Base-by-base conservation (phyloP, 2,113 vertebrate species). In the Lophotis ruficrista region DNA sequence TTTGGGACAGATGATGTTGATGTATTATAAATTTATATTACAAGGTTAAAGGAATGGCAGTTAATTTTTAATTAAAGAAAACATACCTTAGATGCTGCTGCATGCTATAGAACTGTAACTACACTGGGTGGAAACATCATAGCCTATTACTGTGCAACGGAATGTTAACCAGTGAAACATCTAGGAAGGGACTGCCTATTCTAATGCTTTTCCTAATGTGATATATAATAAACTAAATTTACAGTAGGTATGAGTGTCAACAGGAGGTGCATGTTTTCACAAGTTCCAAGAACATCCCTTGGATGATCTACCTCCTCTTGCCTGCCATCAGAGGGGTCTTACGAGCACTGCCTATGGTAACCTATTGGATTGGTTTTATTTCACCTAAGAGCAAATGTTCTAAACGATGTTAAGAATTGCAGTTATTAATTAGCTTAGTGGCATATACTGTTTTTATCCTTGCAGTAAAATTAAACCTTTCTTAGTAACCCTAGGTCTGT, bases 321-420 rank as follows among this genome's bases (percentile, higher is more conserved):
- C 18, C 11, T 70, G 64, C 27, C 20, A 2, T 60, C 33, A 51
- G 0, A 58, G 75, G 68, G 37, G 10, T 62, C n/a, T 81, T 71
- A n/a, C 0, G 1, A 83, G 25, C 16, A 10, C 10, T 78, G 13
- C 38, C 12, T 33, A 0, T 54, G 31, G 27, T 68, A 58, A 51
- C 23, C 15, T 66, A 23, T 21, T 82, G 12, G 38, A 68, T 60
- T 64, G 24, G 11, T 66, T 75, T 83, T 62, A 58, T 87, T 81
- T 83, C 13, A 83, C 12, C 8, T 33, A 15, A 14, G 35, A 66
- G 35, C 70, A 95, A 62, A 54, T 48, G 18, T 41, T 70, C 3
- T 33, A 7, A 79, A 24, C 20, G 38, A 4, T 10, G 4, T 53
- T 81, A 62, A 60, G 24, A 58, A 35, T 25, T 91, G 66, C 14